These are phyloP conservation scores for Schizopygopsis malacanthus DNA, from an alignment of 2,797 vertebrate species.

Conservation along the genomic window DNA sequence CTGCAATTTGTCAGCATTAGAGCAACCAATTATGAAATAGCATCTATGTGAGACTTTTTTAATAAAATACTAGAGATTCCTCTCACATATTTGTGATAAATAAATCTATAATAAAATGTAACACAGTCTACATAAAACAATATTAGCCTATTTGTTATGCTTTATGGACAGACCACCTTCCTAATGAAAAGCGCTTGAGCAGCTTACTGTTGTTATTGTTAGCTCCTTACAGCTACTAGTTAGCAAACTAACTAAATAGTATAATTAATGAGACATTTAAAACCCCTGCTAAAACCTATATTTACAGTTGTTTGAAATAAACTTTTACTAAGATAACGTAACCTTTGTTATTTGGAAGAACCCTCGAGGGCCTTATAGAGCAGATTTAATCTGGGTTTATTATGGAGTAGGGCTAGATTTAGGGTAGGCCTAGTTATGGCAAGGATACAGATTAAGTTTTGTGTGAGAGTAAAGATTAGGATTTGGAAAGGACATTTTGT, in stretches of 20 bases:
- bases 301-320: neutral
- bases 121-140: neutral
- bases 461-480: neutral
- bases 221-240: neutral
- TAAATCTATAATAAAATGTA: neutral
- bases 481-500: neutral
- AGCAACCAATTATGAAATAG: neutral
- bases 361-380: neutral
- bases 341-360: neutral
- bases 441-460: neutral
- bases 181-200: neutral
- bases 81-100: neutral
- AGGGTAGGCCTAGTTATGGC: no score
- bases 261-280: neutral
- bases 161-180: neutral
- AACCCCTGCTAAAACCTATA: neutral
- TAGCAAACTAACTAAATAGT: neutral
- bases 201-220: neutral
- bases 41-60: neutral
- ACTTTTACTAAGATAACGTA: neutral
- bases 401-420: neutral
- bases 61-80: neutral
- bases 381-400: neutral
- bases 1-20: neutral
- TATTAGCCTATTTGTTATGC: neutral